These are phyloP conservation scores for Halcyon leucocephala DNA, from an alignment of 2,797 vertebrate species.

Conservation along the genomic window DNA sequence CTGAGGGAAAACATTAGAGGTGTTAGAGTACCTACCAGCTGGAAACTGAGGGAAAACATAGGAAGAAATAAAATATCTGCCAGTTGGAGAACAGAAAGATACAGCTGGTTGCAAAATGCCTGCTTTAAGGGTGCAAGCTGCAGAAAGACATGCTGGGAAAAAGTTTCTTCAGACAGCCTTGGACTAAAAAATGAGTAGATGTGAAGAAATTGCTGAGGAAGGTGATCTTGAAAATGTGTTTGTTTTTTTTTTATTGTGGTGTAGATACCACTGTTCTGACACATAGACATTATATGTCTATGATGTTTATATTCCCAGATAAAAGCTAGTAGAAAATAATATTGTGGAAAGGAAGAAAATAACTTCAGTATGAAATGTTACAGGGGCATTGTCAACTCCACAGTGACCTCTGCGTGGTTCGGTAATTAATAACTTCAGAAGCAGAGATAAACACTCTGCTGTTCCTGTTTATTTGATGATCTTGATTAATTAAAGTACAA, in stretches of 20 bases:
- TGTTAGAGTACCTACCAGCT: conserved; percentile 67
- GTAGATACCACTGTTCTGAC: background rate
- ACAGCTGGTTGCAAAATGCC: conserved; percentile 52
- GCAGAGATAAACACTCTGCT: conserved; percentile 29
- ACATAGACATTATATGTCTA: background rate
- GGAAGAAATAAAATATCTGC: conserved; percentile 56
- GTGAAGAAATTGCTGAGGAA: background rate
- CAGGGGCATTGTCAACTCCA: background rate
- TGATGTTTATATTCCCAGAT: background rate
- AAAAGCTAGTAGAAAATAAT: background rate
- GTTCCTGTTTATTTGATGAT: conserved; percentile 47
- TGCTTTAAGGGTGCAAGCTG: conserved; percentile 4
- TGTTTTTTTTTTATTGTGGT: background rate
- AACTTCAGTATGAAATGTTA: background rate
- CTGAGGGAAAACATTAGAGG: conserved; percentile 60
- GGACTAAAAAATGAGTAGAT: background rate
- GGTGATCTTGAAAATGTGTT: background rate
- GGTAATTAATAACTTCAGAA: conserved; percentile 55
- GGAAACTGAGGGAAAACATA: conserved; percentile 54
- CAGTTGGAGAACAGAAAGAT: conserved; percentile 44
- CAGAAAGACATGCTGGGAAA: conserved; percentile 7
- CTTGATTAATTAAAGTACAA: conserved; percentile 55
- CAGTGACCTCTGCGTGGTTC: background rate
- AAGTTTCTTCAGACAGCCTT: background rate
- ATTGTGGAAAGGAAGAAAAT: background rate